Evolutionary conservation across 2,797 vertebrate species (phyloP).

Genomic region (Falco columbarius): DNA sequence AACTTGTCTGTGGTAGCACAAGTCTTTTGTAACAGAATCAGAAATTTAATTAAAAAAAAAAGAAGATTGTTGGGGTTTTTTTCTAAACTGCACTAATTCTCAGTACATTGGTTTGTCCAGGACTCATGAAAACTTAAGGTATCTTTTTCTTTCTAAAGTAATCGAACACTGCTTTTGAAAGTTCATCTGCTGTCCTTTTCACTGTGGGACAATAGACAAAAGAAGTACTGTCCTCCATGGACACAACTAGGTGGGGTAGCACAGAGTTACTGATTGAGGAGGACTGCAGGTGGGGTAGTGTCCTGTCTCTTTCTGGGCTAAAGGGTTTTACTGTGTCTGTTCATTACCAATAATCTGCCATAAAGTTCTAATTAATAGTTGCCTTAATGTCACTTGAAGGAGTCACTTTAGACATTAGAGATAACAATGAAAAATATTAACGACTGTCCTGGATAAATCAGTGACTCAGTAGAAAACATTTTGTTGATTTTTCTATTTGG

Average conservation of each 20-base stretch:
- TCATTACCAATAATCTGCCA: neutral
- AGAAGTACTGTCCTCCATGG: neutral
- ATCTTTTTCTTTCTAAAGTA: neutral
- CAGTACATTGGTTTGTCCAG: neutral
- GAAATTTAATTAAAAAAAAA: neutral
- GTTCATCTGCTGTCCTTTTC: neutral
- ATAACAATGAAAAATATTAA: neutral
- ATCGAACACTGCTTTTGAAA: neutral
- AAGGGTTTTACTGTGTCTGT: neutral
- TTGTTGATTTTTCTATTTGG: constrained; percentile 46
- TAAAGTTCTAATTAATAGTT: neutral
- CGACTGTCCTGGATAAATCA: neutral
- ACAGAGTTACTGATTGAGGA: neutral
- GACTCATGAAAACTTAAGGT: neutral
- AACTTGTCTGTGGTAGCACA: neutral
- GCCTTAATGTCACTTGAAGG: neutral
- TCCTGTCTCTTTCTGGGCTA: neutral
- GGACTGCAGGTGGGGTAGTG: neutral
- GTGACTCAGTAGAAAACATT: constrained; percentile 9
- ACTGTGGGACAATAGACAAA: neutral
- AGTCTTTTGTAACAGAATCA: neutral
- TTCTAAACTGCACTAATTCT: neutral
- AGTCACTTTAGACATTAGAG: neutral
- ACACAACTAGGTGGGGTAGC: neutral
- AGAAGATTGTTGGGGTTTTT: neutral